These are phyloP conservation scores for Himantopus leucocephalus DNA, from an alignment of 2,113 vertebrate genomes.

Conservation along the genomic window DNA sequence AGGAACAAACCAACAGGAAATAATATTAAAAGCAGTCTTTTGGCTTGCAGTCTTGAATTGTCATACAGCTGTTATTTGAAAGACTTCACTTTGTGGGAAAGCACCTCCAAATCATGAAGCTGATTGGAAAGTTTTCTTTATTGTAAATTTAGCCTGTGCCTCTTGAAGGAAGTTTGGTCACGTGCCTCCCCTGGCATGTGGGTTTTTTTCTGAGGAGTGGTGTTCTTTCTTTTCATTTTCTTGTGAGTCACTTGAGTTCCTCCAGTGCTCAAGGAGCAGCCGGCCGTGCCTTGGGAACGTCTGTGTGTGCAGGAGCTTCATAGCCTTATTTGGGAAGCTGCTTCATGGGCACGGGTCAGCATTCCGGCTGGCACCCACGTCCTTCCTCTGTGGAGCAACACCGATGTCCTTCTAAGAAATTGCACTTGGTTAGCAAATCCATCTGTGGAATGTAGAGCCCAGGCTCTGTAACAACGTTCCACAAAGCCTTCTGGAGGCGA, in stretches of 20 bases:
- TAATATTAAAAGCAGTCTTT: neutral
- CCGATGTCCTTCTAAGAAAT: neutral
- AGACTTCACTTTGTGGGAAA: neutral
- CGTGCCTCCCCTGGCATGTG: neutral
- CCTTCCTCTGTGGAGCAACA: neutral
- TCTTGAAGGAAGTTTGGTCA: neutral
- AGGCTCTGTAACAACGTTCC: neutral
- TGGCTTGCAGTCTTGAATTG: neutral
- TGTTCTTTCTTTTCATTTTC: neutral
- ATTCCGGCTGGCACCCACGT: fast-evolving
- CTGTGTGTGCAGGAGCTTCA: neutral
- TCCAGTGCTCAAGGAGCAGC: neutral
- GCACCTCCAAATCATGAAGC: neutral
- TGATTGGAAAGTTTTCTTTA: neutral
- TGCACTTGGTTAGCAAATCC: neutral
- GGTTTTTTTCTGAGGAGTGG: neutral
- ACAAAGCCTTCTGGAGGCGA: fast-evolving
- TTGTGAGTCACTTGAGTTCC: neutral
- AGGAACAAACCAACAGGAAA: neutral
- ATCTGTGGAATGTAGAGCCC: fast-evolving
- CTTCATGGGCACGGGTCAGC: neutral
- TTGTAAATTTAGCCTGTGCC: neutral
- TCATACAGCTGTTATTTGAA: neutral
- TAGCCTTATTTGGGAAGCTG: conserved; percentile 50
- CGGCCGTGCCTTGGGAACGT: neutral